Percentiles rank a stretch among this genome's conserved stretches.
These are phyloP conservation scores for Hexactinellida sp. DNA, from an alignment of 37 sponge, comb jelly and placozoan genomes.

Conservation along the genomic window DNA sequence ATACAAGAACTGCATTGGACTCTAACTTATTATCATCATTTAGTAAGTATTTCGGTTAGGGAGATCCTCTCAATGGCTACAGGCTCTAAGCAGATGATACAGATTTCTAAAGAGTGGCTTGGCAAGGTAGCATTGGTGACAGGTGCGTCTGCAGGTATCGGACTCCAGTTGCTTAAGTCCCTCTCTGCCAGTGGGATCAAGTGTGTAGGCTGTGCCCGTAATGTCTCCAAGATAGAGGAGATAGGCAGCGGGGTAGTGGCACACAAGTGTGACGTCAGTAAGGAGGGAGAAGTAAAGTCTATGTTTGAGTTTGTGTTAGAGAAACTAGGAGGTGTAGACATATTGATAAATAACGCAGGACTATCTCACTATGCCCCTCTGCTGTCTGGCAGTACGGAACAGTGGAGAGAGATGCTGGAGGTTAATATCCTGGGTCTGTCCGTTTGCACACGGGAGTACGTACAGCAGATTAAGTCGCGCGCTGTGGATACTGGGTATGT, in stretches of 20 bases:
- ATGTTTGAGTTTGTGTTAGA: constrained; percentile 29
- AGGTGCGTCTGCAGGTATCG: neutral
- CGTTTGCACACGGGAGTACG: constrained; percentile 45
- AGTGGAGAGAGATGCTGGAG: constrained; percentile 64
- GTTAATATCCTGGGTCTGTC: constrained; percentile 66
- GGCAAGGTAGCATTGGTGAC: neutral
- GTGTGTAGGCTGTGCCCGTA: neutral
- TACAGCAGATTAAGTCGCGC: constrained; percentile 45
- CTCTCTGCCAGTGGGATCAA: neutral
- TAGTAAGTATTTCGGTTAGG: too few relatives aligned
- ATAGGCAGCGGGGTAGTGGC: constrained; percentile 32
- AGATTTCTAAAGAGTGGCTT: neutral
- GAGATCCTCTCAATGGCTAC: constrained; percentile 15
- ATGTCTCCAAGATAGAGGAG: neutral
- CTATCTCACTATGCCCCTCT: constrained; percentile 39
- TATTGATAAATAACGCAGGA: constrained; percentile 76
- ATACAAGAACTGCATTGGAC: too few relatives aligned
- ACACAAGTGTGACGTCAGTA: constrained; percentile 56
- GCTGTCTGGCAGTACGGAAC: constrained; percentile 32
- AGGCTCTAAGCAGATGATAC: neutral
- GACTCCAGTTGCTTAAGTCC: neutral
- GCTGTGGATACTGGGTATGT: constrained; percentile 56
- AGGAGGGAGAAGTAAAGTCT: constrained; percentile 47
- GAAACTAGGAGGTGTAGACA: constrained; percentile 49
- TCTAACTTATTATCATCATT: too few relatives aligned